These are phyloP conservation scores for Chelon labrosus DNA, from an alignment of 2,797 vertebrate genomes.

Conservation along the genomic window DNA sequence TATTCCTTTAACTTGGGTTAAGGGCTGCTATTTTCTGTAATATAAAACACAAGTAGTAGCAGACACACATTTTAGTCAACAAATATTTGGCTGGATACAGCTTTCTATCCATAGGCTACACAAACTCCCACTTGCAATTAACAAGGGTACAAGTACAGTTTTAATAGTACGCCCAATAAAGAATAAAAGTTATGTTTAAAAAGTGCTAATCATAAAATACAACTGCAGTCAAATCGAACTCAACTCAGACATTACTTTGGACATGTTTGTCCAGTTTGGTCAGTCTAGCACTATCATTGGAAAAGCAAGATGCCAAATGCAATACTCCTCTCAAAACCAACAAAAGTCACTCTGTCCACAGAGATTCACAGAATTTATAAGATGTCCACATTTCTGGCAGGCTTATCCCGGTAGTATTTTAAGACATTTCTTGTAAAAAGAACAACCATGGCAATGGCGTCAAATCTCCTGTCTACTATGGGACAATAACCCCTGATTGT, in stretches of 20 bases:
- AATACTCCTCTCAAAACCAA: not conserved
- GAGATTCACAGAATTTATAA: constrained; percentile 13
- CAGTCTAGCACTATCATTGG: not conserved
- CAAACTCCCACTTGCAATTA: no score
- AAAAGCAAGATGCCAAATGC: not conserved
- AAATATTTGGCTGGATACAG: not conserved
- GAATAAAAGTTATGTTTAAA: not conserved
- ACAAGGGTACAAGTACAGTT: not conserved
- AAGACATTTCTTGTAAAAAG: constrained; percentile 36
- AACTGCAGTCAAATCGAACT: not conserved
- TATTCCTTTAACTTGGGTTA: no score
- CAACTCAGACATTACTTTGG: not conserved
- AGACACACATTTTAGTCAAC: not conserved
- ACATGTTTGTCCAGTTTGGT: not conserved
- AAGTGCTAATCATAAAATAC: not conserved
- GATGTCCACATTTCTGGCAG: constrained; percentile 15
- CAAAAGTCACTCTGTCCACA: constrained; percentile 7
- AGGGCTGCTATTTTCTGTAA: not conserved
- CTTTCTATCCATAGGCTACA: no score
- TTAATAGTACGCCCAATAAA: not conserved
- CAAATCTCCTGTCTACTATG: constrained; percentile 15
- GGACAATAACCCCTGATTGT: constrained; percentile 2
- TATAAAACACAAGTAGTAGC: no score
- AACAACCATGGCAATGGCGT: constrained; percentile 23
- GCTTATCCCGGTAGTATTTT: constrained; percentile 12